Evolutionary conservation across 2,888 invertebrate genomes (phyloP), one percentile per base, ranked within the genome.

Genomic region (Pammene fasciana): DNA sequence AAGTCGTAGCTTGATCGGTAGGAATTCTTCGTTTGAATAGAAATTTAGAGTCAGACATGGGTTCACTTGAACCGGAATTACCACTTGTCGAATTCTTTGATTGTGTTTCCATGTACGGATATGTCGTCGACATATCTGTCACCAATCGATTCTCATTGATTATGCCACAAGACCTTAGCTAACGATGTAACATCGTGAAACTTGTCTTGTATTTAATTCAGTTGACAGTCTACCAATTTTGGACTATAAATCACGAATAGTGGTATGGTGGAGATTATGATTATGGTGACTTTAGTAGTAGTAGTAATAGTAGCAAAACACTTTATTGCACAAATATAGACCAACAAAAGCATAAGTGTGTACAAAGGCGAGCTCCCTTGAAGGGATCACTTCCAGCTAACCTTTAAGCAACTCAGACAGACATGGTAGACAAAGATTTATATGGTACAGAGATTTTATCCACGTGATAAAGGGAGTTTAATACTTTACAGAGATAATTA

Each of bases 51-150:
- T 18, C 13, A 14, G 41, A 62, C 61, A 62, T 55, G 55, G 55
- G 46, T 62, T 56, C 38, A 57, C 11, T 18, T 61, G n/a, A 50
- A 62, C 56, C 38, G 46, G 62, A 43, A 48, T 50, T 48, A 43
- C 43, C 16, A 16, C 34, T 57, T 64, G 43, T 62, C 48, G 55
- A 68, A 62, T 68, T 64, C 68, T 62, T 36, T 68, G 54, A 62
- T 64, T 64, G 48, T 68, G 62, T 68, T 60, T 50, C 62, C 55
- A 67, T 68, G 62, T 68, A 56, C 13, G 66, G 59, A 45, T 16
- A 36, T 54, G 56, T 60, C 50, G 59, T 66, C 38, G 50, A 66
- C 50, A 45, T 52, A 18, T 43, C 59, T 67, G 59, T 67, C 59
- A 52, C 9, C 38, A n/a, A 14, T 67, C 41, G 59, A 52, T 66